Percentiles rank a stretch among this genome's conserved stretches.
Evolutionary conservation across 1,140 invertebrate species (phyloP).

Genomic region (Pristionchus pacificus): DNA sequence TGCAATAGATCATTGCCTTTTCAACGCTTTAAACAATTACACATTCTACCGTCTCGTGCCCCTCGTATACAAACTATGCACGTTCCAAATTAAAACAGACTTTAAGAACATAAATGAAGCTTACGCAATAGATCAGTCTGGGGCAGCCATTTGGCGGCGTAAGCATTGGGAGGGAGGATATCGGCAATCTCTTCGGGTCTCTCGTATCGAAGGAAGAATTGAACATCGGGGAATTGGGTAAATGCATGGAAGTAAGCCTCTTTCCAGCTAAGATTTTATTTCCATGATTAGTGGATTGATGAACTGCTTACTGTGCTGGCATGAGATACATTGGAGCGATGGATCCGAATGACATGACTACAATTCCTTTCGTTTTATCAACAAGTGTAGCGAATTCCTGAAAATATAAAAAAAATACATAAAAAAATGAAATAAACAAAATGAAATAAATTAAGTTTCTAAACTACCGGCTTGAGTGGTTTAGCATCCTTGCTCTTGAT

Average conservation of each 20-base stretch:
- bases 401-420: conserved; percentile 1
- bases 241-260: conserved; percentile 6
- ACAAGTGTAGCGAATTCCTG: conserved; percentile 6
- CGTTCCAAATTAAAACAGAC: too few species aligned
- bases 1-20: background rate
- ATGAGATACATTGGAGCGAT: conserved; percentile 4
- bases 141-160: conserved; percentile 19
- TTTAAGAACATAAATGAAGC: too few species aligned
- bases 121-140: conserved; percentile 16
- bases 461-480: conserved; percentile 1
- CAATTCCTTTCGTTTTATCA: conserved; percentile 7
- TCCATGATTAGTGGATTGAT: too few species aligned
- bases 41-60: too few species aligned
- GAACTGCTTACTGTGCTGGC: conserved; percentile 3
- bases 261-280: conserved; percentile 4
- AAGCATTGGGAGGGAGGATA: conserved; percentile 5
- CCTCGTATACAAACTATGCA: too few species aligned
- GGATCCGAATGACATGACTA: conserved; percentile 7
- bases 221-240: conserved; percentile 17
- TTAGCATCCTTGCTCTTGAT: conserved; percentile 18
- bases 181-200: conserved; percentile 1
- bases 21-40: background rate
- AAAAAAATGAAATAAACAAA: background rate
- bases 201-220: conserved; percentile 11
- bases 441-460: background rate